Conservation (phyloP, 2,888 invertebrate species). For the Argyresthia goedartella region DNA sequence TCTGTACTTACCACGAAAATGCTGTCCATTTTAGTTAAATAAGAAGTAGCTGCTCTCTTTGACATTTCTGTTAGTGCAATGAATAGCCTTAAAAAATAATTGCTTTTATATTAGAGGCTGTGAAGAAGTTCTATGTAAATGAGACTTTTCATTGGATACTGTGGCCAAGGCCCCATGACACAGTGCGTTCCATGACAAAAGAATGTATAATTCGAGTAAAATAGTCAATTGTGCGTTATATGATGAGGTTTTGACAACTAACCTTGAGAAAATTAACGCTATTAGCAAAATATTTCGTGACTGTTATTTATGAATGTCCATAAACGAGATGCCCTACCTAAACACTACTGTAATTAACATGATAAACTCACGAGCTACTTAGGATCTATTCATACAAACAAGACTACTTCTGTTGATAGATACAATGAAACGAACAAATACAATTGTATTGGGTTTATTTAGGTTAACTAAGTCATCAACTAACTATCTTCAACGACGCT, state of each 20-base stretch:
- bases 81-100: neutral
- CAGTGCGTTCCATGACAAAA: slow-evolving; percentile 46
- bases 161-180: slow-evolving; percentile 44
- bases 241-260: neutral
- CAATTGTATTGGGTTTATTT: neutral
- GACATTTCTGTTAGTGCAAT: neutral
- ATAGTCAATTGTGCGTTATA: slow-evolving; percentile 6
- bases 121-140: slow-evolving; percentile 23
- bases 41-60: neutral
- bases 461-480: neutral
- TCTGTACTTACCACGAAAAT: slow-evolving; percentile 1
- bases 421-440: neutral
- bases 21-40: slow-evolving; percentile 1
- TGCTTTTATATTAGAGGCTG: slow-evolving; percentile 3
- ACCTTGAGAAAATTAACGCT: slow-evolving; percentile 2
- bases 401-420: neutral
- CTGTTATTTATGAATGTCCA: no score
- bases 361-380: no score
- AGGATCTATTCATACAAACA: neutral
- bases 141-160: slow-evolving; percentile 37
- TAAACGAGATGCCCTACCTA: no score
- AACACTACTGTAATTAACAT: no score
- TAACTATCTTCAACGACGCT: neutral
- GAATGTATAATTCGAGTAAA: slow-evolving; percentile 46
- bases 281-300: no score